A percentile compares a stretch with the other conserved stretches of the same genome.
phyloP scores from a whole-genome alignment of 2,888 invertebrate genomes.

The Sisyra nigra region DNA sequence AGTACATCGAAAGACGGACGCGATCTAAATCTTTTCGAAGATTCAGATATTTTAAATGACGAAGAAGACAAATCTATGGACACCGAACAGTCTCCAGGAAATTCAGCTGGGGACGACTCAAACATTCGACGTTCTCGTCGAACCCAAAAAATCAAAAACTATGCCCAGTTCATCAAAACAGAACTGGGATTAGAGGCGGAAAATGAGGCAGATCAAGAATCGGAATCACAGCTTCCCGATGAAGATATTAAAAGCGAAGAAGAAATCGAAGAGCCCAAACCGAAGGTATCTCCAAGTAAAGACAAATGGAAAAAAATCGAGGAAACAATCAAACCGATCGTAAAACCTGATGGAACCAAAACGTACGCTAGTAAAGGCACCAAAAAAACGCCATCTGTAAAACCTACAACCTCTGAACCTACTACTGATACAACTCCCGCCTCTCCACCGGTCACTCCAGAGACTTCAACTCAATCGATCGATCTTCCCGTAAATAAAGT shows the following conservation, averaged over 20 bases:
- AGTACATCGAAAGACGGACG: slow-evolving; percentile 13
- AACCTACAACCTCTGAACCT: slow-evolving; percentile 11
- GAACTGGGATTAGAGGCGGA: slow-evolving; percentile 19
- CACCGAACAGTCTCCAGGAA: slow-evolving; percentile 8
- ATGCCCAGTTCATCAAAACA: slow-evolving; percentile 38
- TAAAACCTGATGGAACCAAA: slow-evolving; percentile 26
- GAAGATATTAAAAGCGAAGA: slow-evolving; percentile 28
- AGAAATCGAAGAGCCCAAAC: slow-evolving; percentile 9
- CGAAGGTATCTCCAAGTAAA: too few species aligned
- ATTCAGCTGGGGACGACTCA: slow-evolving; percentile 24
- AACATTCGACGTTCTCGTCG: too few species aligned
- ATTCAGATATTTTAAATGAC: slow-evolving; percentile 19
- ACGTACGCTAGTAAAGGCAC: slow-evolving; percentile 19
- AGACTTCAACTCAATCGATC: slow-evolving; percentile 13
- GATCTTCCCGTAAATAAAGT: slow-evolving; percentile 6
- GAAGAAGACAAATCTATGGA: slow-evolving; percentile 16
- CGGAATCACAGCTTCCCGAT: slow-evolving; percentile 12
- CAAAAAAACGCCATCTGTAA: slow-evolving; percentile 9
- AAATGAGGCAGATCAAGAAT: slow-evolving; percentile 15
- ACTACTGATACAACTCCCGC: slow-evolving; percentile 10
- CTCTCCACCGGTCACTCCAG: slow-evolving; percentile 13
- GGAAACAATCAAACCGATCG: slow-evolving; percentile 24
- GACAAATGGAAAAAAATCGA: slow-evolving; percentile 9
- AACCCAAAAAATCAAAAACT: slow-evolving; percentile 36
- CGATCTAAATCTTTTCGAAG: slow-evolving; percentile 9